These are phyloP conservation scores for Hypotaenidia okinawae DNA, from an alignment of 2,797 vertebrate genomes.

Conservation along the genomic window DNA sequence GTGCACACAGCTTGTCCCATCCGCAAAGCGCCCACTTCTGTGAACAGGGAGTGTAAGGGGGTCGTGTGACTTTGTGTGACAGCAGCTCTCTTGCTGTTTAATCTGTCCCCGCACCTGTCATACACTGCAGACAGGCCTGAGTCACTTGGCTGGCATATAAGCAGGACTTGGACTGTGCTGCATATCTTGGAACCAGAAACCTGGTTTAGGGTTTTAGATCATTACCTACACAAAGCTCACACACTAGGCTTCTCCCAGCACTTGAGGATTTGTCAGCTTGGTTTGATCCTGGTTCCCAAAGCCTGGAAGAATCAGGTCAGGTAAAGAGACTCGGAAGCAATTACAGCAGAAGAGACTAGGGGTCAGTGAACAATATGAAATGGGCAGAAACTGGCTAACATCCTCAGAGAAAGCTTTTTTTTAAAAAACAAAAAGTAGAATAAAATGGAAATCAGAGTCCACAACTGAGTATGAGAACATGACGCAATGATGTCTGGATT, in stretches of 20 bases:
- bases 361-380: not conserved
- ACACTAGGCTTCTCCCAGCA: not conserved
- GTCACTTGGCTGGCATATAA: not conserved
- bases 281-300: not conserved
- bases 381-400: not conserved
- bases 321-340: not conserved
- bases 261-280: not conserved
- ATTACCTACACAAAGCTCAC: not conserved
- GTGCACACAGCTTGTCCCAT: not conserved
- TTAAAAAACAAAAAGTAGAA: not conserved
- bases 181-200: not conserved
- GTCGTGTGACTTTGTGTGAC: not conserved
- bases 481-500: not conserved
- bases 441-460: not conserved
- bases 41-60: accelerated
- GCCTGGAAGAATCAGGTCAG: not conserved
- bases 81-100: not conserved
- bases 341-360: not conserved
- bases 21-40: not conserved
- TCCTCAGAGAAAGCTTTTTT: not conserved
- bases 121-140: not conserved
- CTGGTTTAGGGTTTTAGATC: not conserved
- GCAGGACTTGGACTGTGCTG: not conserved
- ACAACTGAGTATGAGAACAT: not conserved
- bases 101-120: not conserved